Evolutionary conservation across 2,113 vertebrate genomes (phyloP).

Genomic region (Phodopus roborovskii): DNA sequence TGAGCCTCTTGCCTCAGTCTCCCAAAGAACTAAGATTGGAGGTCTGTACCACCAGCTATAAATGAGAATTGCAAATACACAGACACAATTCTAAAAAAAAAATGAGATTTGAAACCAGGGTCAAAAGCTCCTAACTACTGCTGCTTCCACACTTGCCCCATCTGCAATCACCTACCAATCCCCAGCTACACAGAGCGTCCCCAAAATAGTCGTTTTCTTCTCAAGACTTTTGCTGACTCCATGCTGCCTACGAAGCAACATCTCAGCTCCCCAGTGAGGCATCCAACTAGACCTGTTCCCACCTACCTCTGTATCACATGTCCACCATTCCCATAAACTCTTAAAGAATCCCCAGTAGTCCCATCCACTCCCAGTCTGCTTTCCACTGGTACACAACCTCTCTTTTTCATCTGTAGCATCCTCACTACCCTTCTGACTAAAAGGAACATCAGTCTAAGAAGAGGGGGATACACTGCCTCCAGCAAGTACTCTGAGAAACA

Average conservation of each 20-base stretch:
- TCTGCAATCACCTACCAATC: background rate
- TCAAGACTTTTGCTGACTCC: background rate
- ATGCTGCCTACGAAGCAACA: background rate
- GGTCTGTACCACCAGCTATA: background rate
- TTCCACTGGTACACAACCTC: background rate
- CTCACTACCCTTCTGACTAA: background rate
- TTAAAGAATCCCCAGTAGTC: background rate
- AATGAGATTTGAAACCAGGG: background rate
- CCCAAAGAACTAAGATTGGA: background rate
- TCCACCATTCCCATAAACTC: background rate
- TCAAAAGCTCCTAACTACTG: background rate
- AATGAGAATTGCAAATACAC: conserved; percentile 15
- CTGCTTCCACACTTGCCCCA: background rate
- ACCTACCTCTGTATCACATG: background rate
- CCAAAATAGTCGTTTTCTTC: background rate
- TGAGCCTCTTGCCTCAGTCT: background rate
- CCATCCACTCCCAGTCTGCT: background rate
- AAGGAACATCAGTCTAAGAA: background rate
- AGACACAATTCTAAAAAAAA: background rate
- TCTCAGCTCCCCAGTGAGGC: background rate
- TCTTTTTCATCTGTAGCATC: background rate
- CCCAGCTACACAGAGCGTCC: background rate
- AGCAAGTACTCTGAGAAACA: background rate
- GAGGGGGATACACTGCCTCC: background rate
- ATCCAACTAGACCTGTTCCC: background rate